Evolutionary conservation across 2,888 invertebrate species (phyloP).

Genomic region (Spodoptera picta): DNA sequence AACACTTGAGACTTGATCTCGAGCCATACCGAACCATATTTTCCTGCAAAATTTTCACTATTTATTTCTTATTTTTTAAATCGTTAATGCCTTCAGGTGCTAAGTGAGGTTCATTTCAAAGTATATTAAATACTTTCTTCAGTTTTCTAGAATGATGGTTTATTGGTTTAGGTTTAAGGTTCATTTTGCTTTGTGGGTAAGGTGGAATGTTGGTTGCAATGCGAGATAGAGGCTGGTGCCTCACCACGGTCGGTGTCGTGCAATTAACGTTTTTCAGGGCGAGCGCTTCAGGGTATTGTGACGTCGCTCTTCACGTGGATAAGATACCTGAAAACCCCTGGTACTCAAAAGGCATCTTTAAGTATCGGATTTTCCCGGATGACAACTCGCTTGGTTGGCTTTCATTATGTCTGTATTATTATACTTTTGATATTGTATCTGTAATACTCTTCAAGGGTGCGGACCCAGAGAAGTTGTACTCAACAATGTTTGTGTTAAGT

Average conservation of each 20-base stretch:
- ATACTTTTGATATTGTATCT: conserved; percentile 28
- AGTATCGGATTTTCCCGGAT: conserved; percentile 64
- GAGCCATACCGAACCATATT: conserved; percentile 41
- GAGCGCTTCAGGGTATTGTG: conserved; percentile 76
- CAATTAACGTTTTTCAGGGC: conserved; percentile 84
- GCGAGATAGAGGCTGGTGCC: conserved; percentile 61
- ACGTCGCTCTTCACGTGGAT: conserved; percentile 73
- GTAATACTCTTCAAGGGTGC: conserved; percentile 12
- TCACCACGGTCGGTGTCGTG: conserved; percentile 72
- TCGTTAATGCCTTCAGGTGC: conserved; percentile 63
- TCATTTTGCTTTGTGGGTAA: conserved; percentile 48
- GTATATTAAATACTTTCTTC: conserved; percentile 55
- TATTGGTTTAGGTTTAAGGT: conserved; percentile 56
- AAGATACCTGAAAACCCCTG: conserved; percentile 71
- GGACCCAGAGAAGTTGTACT: conserved; percentile 16
- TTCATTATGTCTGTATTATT: conserved; percentile 34
- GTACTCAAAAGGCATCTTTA: conserved; percentile 74
- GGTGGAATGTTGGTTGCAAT: conserved; percentile 70
- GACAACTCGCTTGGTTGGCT: conserved; percentile 53
- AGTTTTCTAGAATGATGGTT: conserved; percentile 42
- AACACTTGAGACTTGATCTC: conserved; percentile 40
- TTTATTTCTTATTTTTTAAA: conserved; percentile 60
- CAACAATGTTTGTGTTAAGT: conserved; percentile 6
- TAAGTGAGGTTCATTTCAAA: conserved; percentile 63
- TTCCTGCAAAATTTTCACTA: conserved; percentile 42